These are phyloP conservation scores for Saguinus imperator DNA, from an alignment of 2,113 vertebrate species.

Conservation along the genomic window DNA sequence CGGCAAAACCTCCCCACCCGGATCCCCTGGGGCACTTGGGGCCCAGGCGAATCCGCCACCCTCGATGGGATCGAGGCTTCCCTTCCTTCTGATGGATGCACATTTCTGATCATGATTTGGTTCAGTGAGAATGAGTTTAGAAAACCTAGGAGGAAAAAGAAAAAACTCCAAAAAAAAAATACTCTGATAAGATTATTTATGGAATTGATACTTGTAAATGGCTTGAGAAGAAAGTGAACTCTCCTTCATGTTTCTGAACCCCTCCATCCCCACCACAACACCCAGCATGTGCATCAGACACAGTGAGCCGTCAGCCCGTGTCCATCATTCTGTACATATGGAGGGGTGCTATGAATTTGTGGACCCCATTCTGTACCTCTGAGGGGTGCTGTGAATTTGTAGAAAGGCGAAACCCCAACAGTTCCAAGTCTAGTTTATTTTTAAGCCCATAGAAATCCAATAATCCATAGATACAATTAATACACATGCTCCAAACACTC, in stretches of 20 bases:
- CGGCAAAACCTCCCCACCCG: too few relatives aligned
- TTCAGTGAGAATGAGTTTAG: not conserved
- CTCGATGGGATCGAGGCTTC: not conserved
- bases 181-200: not conserved
- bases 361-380: not conserved
- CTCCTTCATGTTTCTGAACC: not conserved
- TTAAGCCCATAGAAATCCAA: not conserved
- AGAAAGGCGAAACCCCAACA: not conserved
- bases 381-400: not conserved
- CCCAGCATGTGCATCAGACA: accelerated
- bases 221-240: not conserved
- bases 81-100: not conserved
- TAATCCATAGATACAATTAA: not conserved
- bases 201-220: not conserved
- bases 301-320: accelerated
- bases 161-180: not conserved
- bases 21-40: accelerated
- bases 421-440: not conserved
- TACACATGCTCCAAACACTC: accelerated
- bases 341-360: not conserved
- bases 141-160: not conserved
- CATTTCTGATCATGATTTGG: not conserved
- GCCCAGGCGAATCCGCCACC: not conserved
- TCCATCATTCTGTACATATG: not conserved
- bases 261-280: accelerated